Conservation (phyloP, 2,888 invertebrate species). For the Chironomus tentans region DNA sequence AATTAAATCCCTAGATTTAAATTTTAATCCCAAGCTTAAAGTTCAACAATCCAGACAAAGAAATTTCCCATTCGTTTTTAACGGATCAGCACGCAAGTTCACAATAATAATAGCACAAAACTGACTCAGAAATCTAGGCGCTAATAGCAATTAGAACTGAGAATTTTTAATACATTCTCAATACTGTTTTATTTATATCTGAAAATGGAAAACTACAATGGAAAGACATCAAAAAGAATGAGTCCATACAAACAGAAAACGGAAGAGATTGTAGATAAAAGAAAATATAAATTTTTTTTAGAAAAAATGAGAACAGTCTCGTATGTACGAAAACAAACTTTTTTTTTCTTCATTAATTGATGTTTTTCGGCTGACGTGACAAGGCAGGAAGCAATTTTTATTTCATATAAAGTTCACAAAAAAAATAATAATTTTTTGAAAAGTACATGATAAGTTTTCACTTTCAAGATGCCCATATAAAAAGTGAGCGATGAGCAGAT, state of each 20-base stretch:
- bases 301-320: too few relatives aligned
- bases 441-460: not conserved
- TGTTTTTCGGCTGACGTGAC: not conserved
- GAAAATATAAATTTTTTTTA: not conserved
- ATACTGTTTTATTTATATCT: too few relatives aligned
- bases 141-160: too few relatives aligned
- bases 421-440: not conserved
- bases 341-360: not conserved
- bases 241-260: not conserved
- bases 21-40: too few relatives aligned
- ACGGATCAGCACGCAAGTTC: too few relatives aligned
- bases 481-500: not conserved
- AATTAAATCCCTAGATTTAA: too few relatives aligned
- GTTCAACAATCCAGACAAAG: too few relatives aligned
- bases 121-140: too few relatives aligned
- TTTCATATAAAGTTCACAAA: not conserved
- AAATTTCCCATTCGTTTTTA: too few relatives aligned
- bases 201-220: too few relatives aligned
- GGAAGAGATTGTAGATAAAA: not conserved
- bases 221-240: not conserved
- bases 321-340: not conserved
- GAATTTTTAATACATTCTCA: too few relatives aligned
- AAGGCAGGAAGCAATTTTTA: not conserved
- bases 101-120: too few relatives aligned
- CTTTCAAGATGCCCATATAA: not conserved